These are phyloP conservation scores for Acanthopleura granulata DNA, from an alignment of 2,888 invertebrate genomes.

Conservation along the genomic window DNA sequence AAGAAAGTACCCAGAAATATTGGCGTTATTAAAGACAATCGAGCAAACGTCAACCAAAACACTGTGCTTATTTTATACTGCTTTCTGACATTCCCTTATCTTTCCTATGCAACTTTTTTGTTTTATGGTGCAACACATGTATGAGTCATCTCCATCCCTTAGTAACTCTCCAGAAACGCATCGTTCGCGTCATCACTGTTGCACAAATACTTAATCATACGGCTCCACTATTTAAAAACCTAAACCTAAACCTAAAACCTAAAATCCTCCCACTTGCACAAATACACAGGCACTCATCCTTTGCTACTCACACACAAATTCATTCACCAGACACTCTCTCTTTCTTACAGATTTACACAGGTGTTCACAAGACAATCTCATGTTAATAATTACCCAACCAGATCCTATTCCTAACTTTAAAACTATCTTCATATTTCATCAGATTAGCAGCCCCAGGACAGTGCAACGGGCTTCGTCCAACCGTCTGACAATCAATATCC, in stretches of 20 bases:
- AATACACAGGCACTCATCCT: background rate
- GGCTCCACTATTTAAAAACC: background rate
- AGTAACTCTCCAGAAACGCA: constrained; percentile 1
- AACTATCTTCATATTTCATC: too few species aligned
- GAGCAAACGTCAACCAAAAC: background rate
- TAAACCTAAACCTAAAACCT: too few species aligned
- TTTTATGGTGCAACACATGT: constrained; percentile 10
- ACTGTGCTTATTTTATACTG: background rate
- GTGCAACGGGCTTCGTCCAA: too few species aligned
- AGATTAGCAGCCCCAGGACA: too few species aligned
- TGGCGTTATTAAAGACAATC: background rate
- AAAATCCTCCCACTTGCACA: constrained; percentile 4
- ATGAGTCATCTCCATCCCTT: constrained; percentile 5
- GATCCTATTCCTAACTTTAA: too few species aligned
- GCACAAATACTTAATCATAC: background rate
- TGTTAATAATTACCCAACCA: too few species aligned
- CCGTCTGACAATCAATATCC: too few species aligned
- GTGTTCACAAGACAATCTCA: too few species aligned
- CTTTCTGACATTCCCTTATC: background rate
- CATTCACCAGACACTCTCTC: background rate
- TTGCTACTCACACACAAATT: background rate
- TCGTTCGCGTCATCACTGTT: background rate
- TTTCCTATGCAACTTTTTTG: background rate
- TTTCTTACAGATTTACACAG: too few species aligned
- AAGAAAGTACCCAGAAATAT: constrained; percentile 9